Base-by-base conservation (phyloP, 2,113 vertebrate species). In the Crotalus horridus region DNA sequence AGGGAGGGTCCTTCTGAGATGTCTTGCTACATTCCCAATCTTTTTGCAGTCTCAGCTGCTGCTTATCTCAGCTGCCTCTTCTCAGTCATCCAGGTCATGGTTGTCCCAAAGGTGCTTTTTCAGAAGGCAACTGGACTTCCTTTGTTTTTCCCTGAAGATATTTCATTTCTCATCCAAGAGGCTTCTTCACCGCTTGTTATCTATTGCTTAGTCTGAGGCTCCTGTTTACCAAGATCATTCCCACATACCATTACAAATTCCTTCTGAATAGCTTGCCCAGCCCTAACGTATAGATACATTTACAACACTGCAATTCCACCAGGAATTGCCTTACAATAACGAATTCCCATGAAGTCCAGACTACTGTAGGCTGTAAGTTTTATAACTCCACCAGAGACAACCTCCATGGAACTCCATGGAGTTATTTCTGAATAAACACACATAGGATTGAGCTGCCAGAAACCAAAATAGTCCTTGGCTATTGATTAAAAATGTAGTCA, bases 251-350 rank as follows among this genome's bases (percentile, higher is more conserved):
- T 69, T 69, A 43, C n/a, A 81, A 43, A 20, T 81, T 81, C 74
- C 74, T 81, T 81, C 33, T 43, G 17, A 81, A 81, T 8, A 81
- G 74, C 33, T 81, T 81, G 33, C 7, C 17, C 17, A 43, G 20
- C 33, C 74, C 29, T 33, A 74, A 74, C 12, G 6, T 1, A 74
- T 15, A 88, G 61, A 87, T 90, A 0, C 93, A 87, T 96, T 96
- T 96, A 96, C 94, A 96, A 53, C 93, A 93, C 91, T 94, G 85
- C 90, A 95, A 61, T 95, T 97, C 95, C 96, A 92, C 95, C 91
- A 95, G 94, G 96, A 94, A 81, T 39, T 39, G 6, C 69, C 69
- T 81, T 39, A 81, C 17, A 81, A 39, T 81, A 81, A 81, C 33
- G 8, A 81, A 39, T 21, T 33, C 69, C 3, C 69, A 39, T 39